phyloP scores from a whole-genome alignment of 1,140 invertebrate species.

The Drosophila rhopaloa region DNA sequence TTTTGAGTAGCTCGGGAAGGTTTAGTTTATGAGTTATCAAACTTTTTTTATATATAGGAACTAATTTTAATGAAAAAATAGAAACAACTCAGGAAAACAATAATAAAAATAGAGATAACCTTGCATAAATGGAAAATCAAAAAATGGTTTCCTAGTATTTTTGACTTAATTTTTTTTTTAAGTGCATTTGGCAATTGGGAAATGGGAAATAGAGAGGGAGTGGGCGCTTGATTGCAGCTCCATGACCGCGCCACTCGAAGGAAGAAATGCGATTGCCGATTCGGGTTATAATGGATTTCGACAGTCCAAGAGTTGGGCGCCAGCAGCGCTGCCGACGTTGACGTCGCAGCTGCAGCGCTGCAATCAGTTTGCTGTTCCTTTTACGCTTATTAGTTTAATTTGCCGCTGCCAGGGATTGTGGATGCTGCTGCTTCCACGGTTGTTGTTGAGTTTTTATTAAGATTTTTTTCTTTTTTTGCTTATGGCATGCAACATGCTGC shows the following conservation, averaged over 20 bases:
- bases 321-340: slow-evolving; percentile 22
- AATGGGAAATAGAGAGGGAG: slow-evolving; percentile 20
- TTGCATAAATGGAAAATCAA: not conserved
- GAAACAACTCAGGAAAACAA: too few species aligned
- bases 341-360: slow-evolving; percentile 40
- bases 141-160: not conserved
- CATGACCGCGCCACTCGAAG: slow-evolving; percentile 75
- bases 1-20: too few species aligned
- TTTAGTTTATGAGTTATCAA: too few species aligned
- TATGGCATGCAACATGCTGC: slow-evolving; percentile 76
- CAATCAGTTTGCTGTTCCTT: slow-evolving; percentile 62
- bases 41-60: too few species aligned
- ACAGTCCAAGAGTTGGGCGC: slow-evolving; percentile 74
- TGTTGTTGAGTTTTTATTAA: slow-evolving; percentile 27
- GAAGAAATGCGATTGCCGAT: slow-evolving; percentile 83
- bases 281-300: slow-evolving; percentile 83
- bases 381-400: slow-evolving; percentile 82
- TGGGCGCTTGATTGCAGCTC: slow-evolving; percentile 37
- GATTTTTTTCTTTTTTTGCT: slow-evolving; percentile 28
- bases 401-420: slow-evolving; percentile 49
- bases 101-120: not conserved
- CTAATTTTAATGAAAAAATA: too few species aligned
- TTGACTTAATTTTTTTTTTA: slow-evolving; percentile 3
- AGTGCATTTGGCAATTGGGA: slow-evolving; percentile 5
- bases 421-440: slow-evolving; percentile 25